Evolutionary conservation across 2,888 invertebrate species (phyloP), one percentile per base, ranked within the genome.

Genomic region (Euplexia lucipara): DNA sequence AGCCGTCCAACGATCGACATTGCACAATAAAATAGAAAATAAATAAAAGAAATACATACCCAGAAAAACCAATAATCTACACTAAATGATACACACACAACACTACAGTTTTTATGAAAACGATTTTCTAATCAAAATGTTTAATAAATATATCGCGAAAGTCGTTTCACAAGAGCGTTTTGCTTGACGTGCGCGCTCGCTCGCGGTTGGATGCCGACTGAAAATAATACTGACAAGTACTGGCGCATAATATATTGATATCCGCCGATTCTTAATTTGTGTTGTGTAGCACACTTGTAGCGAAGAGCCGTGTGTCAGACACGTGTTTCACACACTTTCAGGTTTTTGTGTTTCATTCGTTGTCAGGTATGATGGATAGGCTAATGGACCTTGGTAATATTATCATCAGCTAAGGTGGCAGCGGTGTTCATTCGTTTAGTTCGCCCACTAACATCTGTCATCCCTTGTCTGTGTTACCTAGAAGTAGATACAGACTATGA

Each of bases 261-360:
- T 71, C 44, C 18, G 45, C n/a, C n/a, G n/a, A 65, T 74, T 78
- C 62, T 57, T 60, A 69, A 69, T 69, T 73, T 64, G 72, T 67
- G 59, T 66, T 67, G 48, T 65, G 58, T 71, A 30, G 54, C 70
- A 26, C 48, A 26, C 42, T n/a, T 63, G n/a, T 10, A 32, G 30
- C 10, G 18, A 8, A 7, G 12, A 45, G 39, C 22, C 57, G 63
- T 45, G 63, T 45, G 39, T 10, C 32, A 20, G 48, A 53, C 71
- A 74, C 73, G 77, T 74, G 73, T 76, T 70, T 71, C 22, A 32
- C 71, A 73, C 71, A 76, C 34, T 76, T 56, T 75, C 47, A 41
- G 59, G 39, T 39, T 41, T 68, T 26, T 2, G 26, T 26, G 26
- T 26, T 58, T 44, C 30, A 48, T 35, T 30, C 16, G 16, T n/a